A percentile compares a stretch with the other conserved stretches of the same genome.
These are phyloP conservation scores for Panthera leo DNA, from an alignment of 2,113 vertebrate genomes.

Conservation along the genomic window DNA sequence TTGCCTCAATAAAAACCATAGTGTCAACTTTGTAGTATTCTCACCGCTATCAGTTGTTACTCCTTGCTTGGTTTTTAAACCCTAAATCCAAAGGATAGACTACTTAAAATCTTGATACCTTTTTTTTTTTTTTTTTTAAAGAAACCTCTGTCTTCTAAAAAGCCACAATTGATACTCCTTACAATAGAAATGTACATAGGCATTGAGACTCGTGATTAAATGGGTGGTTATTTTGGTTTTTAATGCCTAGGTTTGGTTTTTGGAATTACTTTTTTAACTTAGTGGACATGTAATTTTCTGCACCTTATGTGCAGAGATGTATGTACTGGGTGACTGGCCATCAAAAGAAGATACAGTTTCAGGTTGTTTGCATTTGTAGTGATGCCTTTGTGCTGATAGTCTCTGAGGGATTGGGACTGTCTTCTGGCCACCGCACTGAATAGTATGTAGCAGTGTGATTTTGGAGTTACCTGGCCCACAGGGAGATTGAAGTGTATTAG, in stretches of 20 bases:
- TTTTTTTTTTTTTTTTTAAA: neutral
- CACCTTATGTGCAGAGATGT: neutral
- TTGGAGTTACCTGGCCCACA: neutral
- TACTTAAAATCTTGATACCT: neutral
- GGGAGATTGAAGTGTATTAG: neutral
- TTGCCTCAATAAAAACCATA: neutral
- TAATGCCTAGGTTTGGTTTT: neutral
- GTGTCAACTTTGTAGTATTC: neutral
- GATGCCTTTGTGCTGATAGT: neutral
- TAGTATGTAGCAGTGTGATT: neutral
- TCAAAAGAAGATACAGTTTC: neutral
- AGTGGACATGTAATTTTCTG: neutral
- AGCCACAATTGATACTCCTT: neutral
- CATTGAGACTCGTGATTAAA: neutral
- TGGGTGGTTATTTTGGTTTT: neutral
- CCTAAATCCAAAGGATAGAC: neutral
- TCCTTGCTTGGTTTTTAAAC: neutral
- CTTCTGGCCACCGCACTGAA: neutral
- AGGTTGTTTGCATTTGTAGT: neutral
- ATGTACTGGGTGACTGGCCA: neutral
- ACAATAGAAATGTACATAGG: neutral
- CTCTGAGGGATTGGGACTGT: neutral
- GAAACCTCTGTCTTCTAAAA: neutral
- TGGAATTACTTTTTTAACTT: neutral
- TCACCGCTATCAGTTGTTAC: neutral